Conservation (phyloP, 2,888 invertebrate species). For the Platerodrilus igneus region DNA sequence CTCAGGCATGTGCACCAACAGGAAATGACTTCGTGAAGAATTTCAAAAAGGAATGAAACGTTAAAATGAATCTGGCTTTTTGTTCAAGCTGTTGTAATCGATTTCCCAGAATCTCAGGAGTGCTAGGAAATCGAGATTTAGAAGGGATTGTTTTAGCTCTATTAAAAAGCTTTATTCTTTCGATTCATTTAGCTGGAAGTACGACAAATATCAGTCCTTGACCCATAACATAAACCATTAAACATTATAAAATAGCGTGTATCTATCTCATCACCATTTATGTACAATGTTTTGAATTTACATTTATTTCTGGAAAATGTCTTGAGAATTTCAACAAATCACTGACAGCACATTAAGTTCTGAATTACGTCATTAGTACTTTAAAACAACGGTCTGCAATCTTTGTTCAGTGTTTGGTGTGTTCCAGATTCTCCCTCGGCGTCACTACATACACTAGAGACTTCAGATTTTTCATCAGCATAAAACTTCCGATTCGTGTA, state of each 20-base stretch:
- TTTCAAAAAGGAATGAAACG: not conserved
- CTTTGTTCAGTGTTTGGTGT: not conserved
- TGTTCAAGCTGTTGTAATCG: slow-evolving; percentile 2
- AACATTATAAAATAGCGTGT: too few species aligned
- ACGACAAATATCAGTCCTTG: too few species aligned
- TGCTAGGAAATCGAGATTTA: not conserved
- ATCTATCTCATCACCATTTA: too few species aligned
- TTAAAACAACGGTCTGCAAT: not conserved
- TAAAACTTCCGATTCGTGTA: too few species aligned
- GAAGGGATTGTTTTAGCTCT: not conserved
- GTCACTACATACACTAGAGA: too few species aligned
- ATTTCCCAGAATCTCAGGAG: slow-evolving; percentile 1
- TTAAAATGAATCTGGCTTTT: slow-evolving; percentile 5
- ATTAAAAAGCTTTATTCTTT: slow-evolving; percentile 5
- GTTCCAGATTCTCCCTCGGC: too few species aligned
- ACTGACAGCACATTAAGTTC: slow-evolving; percentile 5
- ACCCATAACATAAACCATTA: too few species aligned
- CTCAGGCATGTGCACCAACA: too few species aligned
- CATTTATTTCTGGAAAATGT: not conserved
- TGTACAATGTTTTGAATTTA: not conserved
- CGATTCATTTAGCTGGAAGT: too few species aligned
- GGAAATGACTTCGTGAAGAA: too few species aligned
- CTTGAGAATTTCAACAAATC: slow-evolving; percentile 4
- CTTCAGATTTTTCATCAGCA: too few species aligned
- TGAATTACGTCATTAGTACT: slow-evolving; percentile 5